These are phyloP conservation scores for Gymnothorax reevesii DNA, from an alignment of 2,797 vertebrate species.

Conservation along the genomic window DNA sequence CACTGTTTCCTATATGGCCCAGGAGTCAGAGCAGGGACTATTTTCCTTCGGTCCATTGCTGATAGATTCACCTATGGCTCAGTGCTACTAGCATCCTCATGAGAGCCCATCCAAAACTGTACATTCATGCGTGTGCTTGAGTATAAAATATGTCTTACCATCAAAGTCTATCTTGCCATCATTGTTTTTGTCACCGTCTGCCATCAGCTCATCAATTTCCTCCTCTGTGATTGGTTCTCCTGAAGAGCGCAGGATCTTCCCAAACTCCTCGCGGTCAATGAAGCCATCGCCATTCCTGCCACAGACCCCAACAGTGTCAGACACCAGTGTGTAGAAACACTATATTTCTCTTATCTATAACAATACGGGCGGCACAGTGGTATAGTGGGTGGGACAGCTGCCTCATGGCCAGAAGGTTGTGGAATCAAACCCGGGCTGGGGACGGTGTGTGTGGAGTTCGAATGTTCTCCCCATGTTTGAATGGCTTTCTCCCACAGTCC, in stretches of 20 bases:
- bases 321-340: neutral
- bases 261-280: conserved; percentile 94
- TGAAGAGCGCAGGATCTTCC: conserved; percentile 83
- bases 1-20: too few species aligned
- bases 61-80: neutral
- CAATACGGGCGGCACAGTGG: too few species aligned
- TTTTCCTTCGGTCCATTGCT: neutral
- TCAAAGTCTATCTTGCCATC: conserved; percentile 80
- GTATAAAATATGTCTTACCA: conserved; percentile 67
- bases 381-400: too few species aligned
- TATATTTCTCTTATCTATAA: neutral
- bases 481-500: too few species aligned
- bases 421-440: too few species aligned
- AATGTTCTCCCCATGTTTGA: too few species aligned
- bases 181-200: conserved; percentile 43
- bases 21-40: neutral
- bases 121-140: neutral
- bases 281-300: conserved; percentile 90
- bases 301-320: neutral
- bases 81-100: neutral
- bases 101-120: neutral
- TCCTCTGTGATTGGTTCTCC: conserved; percentile 71
- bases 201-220: conserved; percentile 39
- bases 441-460: too few species aligned
- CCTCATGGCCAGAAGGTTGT: too few species aligned